phyloP scores from a whole-genome alignment of 2,888 invertebrate species.

The Dasysyrphus albostriatus region DNA sequence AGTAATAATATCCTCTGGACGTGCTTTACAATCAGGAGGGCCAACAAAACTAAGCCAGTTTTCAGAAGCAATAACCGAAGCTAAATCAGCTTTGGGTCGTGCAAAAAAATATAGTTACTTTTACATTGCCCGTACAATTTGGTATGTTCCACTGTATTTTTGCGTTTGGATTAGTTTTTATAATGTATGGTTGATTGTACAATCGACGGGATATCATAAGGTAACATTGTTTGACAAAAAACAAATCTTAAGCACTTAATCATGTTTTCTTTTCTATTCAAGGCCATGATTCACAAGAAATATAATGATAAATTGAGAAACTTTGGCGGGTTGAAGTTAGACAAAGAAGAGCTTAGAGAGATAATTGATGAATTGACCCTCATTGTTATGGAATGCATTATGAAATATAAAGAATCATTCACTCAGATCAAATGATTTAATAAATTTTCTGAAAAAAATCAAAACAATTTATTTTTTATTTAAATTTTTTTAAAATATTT shows the following conservation, averaged over 20 bases:
- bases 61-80: slow-evolving; percentile 47
- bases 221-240: slow-evolving; percentile 29
- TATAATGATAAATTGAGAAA: slow-evolving; percentile 56
- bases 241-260: background rate
- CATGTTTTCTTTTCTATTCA: slow-evolving; percentile 50
- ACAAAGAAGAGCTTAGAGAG: slow-evolving; percentile 46
- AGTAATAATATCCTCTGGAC: background rate
- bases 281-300: slow-evolving; percentile 43
- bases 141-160: slow-evolving; percentile 61
- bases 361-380: slow-evolving; percentile 49
- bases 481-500: no score
- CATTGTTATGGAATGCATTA: slow-evolving; percentile 42
- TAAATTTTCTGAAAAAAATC: background rate
- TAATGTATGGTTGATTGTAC: slow-evolving; percentile 52
- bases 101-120: slow-evolving; percentile 61
- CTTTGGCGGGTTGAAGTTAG: slow-evolving; percentile 11
- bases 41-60: slow-evolving; percentile 12
- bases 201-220: slow-evolving; percentile 49
- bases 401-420: slow-evolving; percentile 39
- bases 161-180: slow-evolving; percentile 59
- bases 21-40: slow-evolving; percentile 6
- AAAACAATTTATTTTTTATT: background rate
- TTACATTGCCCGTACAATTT: slow-evolving; percentile 43
- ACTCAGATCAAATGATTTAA: slow-evolving; percentile 38
- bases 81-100: slow-evolving; percentile 42